Evolutionary conservation across 2,888 invertebrate species (phyloP).

Genomic region (Coecobrya sp.): DNA sequence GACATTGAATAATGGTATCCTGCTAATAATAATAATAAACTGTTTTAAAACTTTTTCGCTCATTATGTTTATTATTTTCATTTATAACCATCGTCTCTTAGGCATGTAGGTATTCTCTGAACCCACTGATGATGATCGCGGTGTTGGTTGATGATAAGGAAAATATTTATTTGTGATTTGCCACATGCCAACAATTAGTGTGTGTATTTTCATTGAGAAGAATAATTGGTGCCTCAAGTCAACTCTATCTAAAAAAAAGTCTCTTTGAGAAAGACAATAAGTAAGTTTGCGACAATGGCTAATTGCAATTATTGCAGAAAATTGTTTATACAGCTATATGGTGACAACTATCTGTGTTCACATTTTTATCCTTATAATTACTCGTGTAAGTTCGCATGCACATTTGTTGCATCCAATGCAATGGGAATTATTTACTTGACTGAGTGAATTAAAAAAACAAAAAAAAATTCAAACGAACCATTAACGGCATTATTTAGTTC

Average conservation of each 20-base stretch:
- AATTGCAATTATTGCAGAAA: constrained; percentile 35
- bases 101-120: neutral
- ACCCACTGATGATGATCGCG: neutral
- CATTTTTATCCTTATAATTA: neutral
- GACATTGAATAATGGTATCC: constrained; percentile 53
- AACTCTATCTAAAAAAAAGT: neutral
- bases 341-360: neutral
- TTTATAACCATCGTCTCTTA: neutral
- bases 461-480: neutral
- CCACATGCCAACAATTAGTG: constrained; percentile 21
- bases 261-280: neutral
- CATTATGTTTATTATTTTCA: constrained; percentile 15
- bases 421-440: neutral
- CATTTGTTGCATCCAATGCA: neutral
- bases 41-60: neutral
- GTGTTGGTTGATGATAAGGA: neutral
- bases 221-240: neutral
- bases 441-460: neutral
- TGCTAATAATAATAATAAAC: constrained; percentile 19
- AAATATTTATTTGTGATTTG: neutral
- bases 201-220: neutral
- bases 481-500: neutral
- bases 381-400: neutral
- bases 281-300: constrained; percentile 24
- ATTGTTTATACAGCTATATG: neutral